Evolutionary conservation across 2,888 invertebrate species (phyloP).

Genomic region (Apodemia zela): DNA sequence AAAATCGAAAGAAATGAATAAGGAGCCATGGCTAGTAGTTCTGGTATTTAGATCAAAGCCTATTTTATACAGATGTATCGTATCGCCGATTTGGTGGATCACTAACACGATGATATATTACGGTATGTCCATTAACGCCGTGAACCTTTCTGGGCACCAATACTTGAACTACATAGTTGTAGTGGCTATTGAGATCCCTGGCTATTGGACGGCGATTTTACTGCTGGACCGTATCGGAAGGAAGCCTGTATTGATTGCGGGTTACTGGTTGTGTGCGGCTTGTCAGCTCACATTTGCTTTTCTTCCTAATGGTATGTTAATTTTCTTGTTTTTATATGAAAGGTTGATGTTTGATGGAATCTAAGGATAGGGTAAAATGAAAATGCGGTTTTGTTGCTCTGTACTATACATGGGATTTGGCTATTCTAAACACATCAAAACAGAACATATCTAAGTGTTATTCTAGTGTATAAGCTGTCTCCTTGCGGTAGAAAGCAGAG

Average conservation of each 20-base stretch:
- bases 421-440: too few relatives aligned
- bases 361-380: too few relatives aligned
- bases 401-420: too few relatives aligned
- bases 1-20: conserved; percentile 45
- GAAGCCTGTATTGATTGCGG: conserved; percentile 80
- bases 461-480: too few relatives aligned
- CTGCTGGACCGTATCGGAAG: conserved; percentile 83
- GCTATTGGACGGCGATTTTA: conserved; percentile 82
- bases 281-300: conserved; percentile 83
- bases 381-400: too few relatives aligned
- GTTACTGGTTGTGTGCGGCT: conserved; percentile 82
- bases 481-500: too few relatives aligned
- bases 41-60: conserved; percentile 36
- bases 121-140: conserved; percentile 85
- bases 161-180: conserved; percentile 85
- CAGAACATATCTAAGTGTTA: too few relatives aligned
- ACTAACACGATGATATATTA: conserved; percentile 80
- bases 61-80: too few relatives aligned
- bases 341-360: too few relatives aligned
- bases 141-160: conserved; percentile 83
- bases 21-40: conserved; percentile 56
- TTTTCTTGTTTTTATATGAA: too few relatives aligned
- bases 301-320: conserved; percentile 66
- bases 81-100: too few relatives aligned
- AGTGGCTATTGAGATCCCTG: conserved; percentile 85